phyloP scores from a whole-genome alignment of 2,888 invertebrate species.

The Noctua comes region DNA sequence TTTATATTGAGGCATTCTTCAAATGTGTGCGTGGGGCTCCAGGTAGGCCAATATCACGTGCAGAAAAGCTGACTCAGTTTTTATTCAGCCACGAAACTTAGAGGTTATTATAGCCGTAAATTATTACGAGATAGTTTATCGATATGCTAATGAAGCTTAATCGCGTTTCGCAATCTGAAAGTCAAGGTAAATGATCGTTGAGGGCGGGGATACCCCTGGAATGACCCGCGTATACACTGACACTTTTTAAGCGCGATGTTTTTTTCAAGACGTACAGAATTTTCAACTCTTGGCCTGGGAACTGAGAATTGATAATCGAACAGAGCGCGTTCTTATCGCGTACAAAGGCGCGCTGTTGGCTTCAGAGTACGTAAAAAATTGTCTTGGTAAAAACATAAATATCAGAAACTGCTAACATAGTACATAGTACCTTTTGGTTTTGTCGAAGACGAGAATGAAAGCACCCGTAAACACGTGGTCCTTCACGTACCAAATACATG shows the following conservation, averaged over 20 bases:
- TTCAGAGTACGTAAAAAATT: not conserved
- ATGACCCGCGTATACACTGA: not conserved
- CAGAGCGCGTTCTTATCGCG: not conserved
- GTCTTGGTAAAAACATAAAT: too few relatives aligned
- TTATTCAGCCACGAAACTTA: constrained; percentile 2
- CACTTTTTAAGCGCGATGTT: too few relatives aligned
- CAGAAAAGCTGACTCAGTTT: not conserved
- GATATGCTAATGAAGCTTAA: constrained; percentile 42
- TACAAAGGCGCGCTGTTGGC: not conserved
- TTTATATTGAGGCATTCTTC: not conserved
- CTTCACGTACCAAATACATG: not conserved
- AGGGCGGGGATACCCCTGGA: constrained; percentile 31
- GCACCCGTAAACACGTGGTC: not conserved
- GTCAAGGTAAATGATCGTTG: constrained; percentile 47
- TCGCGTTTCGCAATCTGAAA: constrained; percentile 41
- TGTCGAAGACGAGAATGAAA: not conserved
- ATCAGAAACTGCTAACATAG: too few relatives aligned
- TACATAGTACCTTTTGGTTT: not conserved
- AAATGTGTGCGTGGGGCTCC: not conserved
- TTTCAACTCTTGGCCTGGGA: not conserved
- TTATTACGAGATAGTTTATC: constrained; percentile 43
- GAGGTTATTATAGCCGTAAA: not conserved
- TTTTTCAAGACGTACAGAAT: not conserved
- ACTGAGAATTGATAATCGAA: not conserved
- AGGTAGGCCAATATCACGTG: not conserved